Evolutionary conservation across 2,888 invertebrate genomes (phyloP).

Genomic region (Andrena fulva): DNA sequence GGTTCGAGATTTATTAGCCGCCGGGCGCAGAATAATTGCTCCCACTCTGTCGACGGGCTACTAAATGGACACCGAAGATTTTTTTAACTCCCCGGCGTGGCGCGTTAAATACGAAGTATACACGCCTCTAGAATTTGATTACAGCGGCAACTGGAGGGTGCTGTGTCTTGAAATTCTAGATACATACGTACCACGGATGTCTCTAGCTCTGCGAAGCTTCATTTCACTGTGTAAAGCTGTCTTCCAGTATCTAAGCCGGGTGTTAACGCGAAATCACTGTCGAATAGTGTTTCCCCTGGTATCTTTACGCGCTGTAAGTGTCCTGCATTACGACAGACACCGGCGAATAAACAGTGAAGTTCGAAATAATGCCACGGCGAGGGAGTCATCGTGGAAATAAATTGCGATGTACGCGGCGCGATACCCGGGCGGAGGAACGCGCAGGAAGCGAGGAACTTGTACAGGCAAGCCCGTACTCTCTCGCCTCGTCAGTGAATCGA

Average conservation of each 20-base stretch:
- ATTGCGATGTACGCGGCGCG: constrained; percentile 34
- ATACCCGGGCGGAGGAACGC: constrained; percentile 42
- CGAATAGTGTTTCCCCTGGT: too few relatives aligned
- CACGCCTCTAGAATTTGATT: not conserved
- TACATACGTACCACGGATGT: not conserved
- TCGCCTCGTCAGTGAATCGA: constrained; percentile 40
- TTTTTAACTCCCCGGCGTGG: not conserved
- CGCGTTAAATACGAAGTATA: not conserved
- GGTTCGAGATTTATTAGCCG: not conserved
- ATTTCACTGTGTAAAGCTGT: not conserved
- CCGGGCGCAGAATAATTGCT: not conserved
- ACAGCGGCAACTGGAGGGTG: not conserved
- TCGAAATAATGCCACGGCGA: constrained; percentile 1
- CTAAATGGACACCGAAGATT: not conserved
- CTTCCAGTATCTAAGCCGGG: not conserved
- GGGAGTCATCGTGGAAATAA: constrained; percentile 30
- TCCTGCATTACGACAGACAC: not conserved
- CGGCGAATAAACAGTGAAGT: constrained; percentile 28
- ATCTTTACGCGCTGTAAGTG: too few relatives aligned
- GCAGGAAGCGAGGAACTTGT: constrained; percentile 46
- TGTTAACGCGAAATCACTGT: not conserved
- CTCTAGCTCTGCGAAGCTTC: not conserved
- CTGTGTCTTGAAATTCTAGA: not conserved
- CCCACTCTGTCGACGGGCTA: not conserved
- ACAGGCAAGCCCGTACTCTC: constrained; percentile 9